Conservation (phyloP, 2,797 vertebrate species). For the Anguilla anguilla region DNA sequence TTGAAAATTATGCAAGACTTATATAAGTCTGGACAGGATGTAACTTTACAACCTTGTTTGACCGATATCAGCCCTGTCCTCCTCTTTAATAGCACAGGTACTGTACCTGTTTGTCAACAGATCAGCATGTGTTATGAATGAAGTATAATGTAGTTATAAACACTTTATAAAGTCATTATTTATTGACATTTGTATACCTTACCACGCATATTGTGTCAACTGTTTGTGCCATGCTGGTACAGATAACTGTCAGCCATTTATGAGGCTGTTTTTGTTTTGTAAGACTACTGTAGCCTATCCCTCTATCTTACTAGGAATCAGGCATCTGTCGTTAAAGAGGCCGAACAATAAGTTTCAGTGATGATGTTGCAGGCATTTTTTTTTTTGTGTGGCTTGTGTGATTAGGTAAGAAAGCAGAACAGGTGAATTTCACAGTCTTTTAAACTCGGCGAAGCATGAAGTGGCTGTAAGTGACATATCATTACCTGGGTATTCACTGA, state of each 20-base stretch:
- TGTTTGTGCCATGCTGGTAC: neutral
- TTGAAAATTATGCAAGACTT: neutral
- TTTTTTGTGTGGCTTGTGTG: neutral
- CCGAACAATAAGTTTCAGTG: neutral
- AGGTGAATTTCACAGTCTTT: conserved; percentile 21
- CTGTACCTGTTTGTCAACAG: neutral
- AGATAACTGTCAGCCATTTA: neutral
- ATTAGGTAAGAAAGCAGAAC: conserved; percentile 23
- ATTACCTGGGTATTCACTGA: neutral
- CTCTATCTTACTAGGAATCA: neutral
- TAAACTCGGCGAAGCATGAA: neutral
- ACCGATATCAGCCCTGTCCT: neutral
- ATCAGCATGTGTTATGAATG: neutral
- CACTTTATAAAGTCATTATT: neutral
- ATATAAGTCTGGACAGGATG: neutral
- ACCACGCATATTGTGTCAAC: neutral
- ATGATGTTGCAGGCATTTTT: neutral
- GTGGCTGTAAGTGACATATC: conserved; percentile 24
- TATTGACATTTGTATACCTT: neutral
- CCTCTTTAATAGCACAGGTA: neutral
- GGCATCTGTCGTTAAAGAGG: neutral
- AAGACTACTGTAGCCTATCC: neutral
- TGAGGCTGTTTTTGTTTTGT: neutral
- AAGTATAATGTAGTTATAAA: neutral
- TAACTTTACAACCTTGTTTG: neutral